These are phyloP conservation scores for Tetrax tetrax DNA, from an alignment of 2,113 vertebrate genomes.

Conservation along the genomic window DNA sequence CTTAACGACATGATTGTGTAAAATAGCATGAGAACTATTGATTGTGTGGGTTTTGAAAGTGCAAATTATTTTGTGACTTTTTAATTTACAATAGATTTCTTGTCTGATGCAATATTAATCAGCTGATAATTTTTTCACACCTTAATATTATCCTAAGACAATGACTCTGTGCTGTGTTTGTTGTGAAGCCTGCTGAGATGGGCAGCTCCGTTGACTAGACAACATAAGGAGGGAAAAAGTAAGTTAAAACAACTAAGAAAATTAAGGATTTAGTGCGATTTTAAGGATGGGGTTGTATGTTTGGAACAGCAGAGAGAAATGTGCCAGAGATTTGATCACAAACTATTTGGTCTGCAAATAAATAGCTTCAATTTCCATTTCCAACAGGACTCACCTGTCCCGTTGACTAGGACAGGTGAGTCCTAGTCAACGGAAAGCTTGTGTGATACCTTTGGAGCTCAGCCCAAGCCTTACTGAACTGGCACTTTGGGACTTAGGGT, in stretches of 20 bases:
- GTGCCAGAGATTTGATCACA: neutral
- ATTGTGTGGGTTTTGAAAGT: constrained; percentile 24
- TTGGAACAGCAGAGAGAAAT: neutral
- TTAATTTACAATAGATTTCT: constrained; percentile 11
- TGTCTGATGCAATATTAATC: neutral
- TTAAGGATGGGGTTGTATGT: neutral
- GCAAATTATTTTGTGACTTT: constrained; percentile 18
- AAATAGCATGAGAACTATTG: neutral
- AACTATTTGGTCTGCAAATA: constrained; percentile 1
- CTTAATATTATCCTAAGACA: neutral
- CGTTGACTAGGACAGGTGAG: too few relatives aligned
- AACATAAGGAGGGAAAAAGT: neutral
- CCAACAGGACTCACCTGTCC: too few relatives aligned
- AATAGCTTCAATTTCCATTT: neutral
- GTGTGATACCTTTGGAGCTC: neutral
- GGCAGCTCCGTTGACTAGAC: neutral
- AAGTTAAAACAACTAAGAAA: neutral
- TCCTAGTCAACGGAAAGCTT: constrained; percentile 18
- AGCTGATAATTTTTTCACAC: neutral
- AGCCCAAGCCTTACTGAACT: neutral
- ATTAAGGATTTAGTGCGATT: neutral
- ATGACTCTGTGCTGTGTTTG: neutral
- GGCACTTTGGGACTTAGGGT: neutral
- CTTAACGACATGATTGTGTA: neutral
- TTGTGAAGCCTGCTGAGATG: neutral